Conservation (phyloP, 2,113 vertebrate genomes). For the Scomber japonicus region DNA sequence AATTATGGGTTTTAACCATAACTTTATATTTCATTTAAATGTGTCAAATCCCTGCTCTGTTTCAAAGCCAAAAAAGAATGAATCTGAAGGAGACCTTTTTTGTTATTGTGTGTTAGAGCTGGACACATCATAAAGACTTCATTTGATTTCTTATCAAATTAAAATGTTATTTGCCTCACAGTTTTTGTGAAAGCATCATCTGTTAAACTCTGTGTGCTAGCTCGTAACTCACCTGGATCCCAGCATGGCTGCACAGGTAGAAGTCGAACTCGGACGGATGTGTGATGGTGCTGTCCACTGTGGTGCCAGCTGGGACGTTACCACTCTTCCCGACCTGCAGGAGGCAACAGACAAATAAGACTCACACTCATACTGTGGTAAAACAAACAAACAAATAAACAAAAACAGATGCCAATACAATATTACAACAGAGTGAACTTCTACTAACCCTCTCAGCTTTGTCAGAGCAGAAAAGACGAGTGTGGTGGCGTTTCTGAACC, state of each 20-base stretch:
- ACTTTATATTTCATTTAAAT: neutral
- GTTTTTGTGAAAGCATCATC: neutral
- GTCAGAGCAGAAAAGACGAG: conserved; percentile 97
- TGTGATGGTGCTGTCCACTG: conserved; percentile 98
- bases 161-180: no score
- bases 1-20: neutral
- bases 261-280: conserved; percentile 99
- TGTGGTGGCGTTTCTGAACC: conserved; percentile 99
- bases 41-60: neutral
- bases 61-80: neutral
- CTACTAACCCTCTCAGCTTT: conserved; percentile 96
- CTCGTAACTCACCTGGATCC: conserved; percentile 92
- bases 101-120: no score
- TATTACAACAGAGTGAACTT: neutral
- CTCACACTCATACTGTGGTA: no score
- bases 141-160: neutral
- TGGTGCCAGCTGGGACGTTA: conserved; percentile 98
- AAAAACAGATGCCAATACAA: no score
- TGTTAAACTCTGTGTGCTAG: neutral
- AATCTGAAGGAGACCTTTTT: no score
- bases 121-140: neutral
- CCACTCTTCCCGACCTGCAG: conserved; percentile 97
- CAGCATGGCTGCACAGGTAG: conserved; percentile 99
- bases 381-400: neutral
- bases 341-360: neutral